Base-by-base conservation (phyloP, 2,113 vertebrate species). In the Nerophis lumbriciformis region DNA sequence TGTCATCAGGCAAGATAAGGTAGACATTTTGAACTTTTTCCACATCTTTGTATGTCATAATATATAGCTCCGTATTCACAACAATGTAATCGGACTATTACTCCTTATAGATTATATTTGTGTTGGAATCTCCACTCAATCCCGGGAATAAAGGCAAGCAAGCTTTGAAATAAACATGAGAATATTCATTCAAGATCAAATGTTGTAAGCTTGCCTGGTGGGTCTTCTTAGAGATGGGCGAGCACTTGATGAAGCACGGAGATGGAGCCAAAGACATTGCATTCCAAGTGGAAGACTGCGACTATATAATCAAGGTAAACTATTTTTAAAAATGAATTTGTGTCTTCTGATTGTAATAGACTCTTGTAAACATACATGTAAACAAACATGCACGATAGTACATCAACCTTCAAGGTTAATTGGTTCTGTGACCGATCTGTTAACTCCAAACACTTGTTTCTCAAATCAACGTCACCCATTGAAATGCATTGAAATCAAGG, bases 281-380 rank as follows among this genome's bases (percentile, higher is more conserved):
- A 6, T 93, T 93, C 73, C 90, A 91, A 60, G 92, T 93, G 59
- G 91, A 93, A 78, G 90, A 93, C 80, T 90, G 89, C 72, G 89
- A 92, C 61, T 91, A 86, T 75, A 63, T 93, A 76, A 59, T 92
- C 61, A 84, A 92, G 91, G 92, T 92, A 86, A 70, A 10, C 44
- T 4, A 28, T 28, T 28, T 13, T 10, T 21, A 19, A 0, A 38
- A 36, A 6, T 35, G 12, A 6, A 36, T 53, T 6, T 53, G 28
- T 8, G 39, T 9, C 8, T 42, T 8, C 3, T 42, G 5, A 37
- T 12, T 14, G 1, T 28, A 28, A 28, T 28, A 28, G 28, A 28
- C 28, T 37, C 50, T 28, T 45, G 42, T 45, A 12, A 28, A 28
- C 28, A 28, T 3, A 28, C 28, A 4, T 45, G 42, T 45, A 12